These are phyloP conservation scores for Nymphalis io DNA, from an alignment of 1,140 invertebrate species.

Conservation along the genomic window DNA sequence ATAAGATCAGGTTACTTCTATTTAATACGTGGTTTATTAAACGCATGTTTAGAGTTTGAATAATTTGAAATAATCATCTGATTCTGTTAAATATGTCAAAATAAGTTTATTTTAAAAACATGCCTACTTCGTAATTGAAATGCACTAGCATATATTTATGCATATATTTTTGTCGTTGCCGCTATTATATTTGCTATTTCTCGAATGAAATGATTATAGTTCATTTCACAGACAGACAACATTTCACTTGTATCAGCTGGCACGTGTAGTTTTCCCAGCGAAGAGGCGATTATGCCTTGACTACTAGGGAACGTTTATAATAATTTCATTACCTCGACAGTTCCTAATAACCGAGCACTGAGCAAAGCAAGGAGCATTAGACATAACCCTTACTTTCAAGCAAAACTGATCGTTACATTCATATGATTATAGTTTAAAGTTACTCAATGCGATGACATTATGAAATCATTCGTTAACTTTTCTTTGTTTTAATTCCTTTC, in stretches of 20 bases:
- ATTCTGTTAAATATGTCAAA: no score
- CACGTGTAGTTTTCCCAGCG: conserved; percentile 55
- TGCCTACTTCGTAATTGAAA: no score
- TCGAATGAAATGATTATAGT: not conserved
- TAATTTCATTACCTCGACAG: conserved; percentile 58
- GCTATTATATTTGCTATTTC: not conserved
- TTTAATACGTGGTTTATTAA: no score
- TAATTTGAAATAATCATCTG: no score
- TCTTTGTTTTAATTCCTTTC: conserved; percentile 8
- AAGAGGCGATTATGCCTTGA: conserved; percentile 50
- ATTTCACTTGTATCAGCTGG: not conserved
- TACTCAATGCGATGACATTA: not conserved
- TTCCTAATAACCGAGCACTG: conserved; percentile 46
- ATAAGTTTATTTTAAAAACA: no score
- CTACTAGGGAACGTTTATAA: conserved; percentile 51
- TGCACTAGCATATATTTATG: no score
- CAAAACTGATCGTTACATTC: conserved; percentile 2
- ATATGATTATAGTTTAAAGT: conserved; percentile 1
- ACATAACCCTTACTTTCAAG: conserved; percentile 16
- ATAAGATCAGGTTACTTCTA: no score
- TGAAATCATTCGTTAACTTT: conserved; percentile 11
- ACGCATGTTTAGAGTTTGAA: no score
- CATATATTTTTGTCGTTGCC: no score
- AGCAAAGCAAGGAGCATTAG: conserved; percentile 50
- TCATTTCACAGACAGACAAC: not conserved